Base-by-base conservation (phyloP, 2,113 vertebrate species). In the Microtus richardsoni region DNA sequence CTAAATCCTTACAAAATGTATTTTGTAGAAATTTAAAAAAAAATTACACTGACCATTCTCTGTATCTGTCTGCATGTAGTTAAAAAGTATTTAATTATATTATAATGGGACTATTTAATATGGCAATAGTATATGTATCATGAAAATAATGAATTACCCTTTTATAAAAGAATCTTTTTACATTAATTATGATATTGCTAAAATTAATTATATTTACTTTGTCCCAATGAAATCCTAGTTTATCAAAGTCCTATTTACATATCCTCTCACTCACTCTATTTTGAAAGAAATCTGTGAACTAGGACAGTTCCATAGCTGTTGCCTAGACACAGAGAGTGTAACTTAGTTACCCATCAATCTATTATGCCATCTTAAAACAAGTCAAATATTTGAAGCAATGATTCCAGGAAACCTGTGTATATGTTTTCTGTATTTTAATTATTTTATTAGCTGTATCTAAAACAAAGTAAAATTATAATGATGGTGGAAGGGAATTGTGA, bases 241-340 rank as follows among this genome's bases (percentile, higher is more conserved):
- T 22, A 79, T 68, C 16, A 66, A 94, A 75, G 22, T 82, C 26
- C 91, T 88, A 91, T 52, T 54, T 33, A 49, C 24, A 8, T 77
- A 68, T 22, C 3, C 17, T 39, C 33, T 19, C 3, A 95, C 22
- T 91, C 71, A 95, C 22, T 91, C 71, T 79, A 85, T 96, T 94
- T 94, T 90, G 11, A 88, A 28, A 60, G 64, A 92, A 78, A 84
- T 1, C 39, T 39, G 26, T 80, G 44, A 6, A 62, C 66, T 13
- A n/a, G 39, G 1, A 74, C 22, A 30, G 60, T 95, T 73, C 66
- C 83, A 70, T 79, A 70, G 21, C 22, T 88, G 13, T 68, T 62
- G 62, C 8, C n/a, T n/a, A 79, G 49, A 83, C 7, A 62, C 10
- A 54, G 12, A 75, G 11, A 44, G 2, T 24, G 33, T 88, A 85